Evolutionary conservation across 2,888 invertebrate genomes (phyloP).

Genomic region (Uropetala carovei): DNA sequence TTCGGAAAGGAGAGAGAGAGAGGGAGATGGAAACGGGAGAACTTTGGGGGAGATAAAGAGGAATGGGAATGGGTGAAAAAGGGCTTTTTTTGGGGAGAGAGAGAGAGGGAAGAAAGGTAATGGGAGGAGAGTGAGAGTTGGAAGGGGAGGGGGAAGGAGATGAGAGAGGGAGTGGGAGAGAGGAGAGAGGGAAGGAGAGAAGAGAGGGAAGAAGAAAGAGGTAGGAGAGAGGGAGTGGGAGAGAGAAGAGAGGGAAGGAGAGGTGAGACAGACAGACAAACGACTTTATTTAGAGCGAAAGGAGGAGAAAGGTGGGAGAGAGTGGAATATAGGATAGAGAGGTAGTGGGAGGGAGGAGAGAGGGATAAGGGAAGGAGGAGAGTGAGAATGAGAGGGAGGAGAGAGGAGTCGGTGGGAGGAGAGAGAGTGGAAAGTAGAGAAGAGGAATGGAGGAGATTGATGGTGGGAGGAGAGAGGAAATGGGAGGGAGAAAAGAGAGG

Average conservation of each 20-base stretch:
- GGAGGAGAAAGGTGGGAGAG: no score
- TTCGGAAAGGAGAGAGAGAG: slow-evolving; percentile 60
- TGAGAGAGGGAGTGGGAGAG: no score
- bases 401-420: slow-evolving; percentile 39
- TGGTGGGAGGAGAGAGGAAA: not conserved
- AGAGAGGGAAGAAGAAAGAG: no score
- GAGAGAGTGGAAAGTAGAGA: not conserved
- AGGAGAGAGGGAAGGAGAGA: no score
- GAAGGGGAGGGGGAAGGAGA: no score
- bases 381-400: not conserved
- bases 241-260: no score
- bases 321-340: not conserved
- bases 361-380: not conserved
- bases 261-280: no score
- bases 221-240: no score
- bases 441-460: slow-evolving; percentile 55
- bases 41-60: not conserved
- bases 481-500: not conserved
- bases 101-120: no score
- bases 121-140: no score
- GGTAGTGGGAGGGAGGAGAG: not conserved
- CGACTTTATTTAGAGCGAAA: no score
- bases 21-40: not conserved
- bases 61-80: not conserved
- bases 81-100: no score